Conservation (phyloP, 2,797 vertebrate genomes). For the Enteromius fasciolatus region DNA sequence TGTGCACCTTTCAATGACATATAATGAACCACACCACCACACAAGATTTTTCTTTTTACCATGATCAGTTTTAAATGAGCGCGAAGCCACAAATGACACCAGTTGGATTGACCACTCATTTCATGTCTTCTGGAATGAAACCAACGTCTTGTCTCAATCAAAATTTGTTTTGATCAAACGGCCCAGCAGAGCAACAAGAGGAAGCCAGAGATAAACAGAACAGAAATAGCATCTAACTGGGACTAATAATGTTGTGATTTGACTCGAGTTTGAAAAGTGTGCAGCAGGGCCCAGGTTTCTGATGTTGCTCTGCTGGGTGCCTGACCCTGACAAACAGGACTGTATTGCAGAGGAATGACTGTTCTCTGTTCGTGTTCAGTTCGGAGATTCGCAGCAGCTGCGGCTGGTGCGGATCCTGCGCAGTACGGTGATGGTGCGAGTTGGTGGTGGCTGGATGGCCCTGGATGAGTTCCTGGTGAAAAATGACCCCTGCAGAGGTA, state of each 20-base stretch:
- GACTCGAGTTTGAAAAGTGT: not conserved
- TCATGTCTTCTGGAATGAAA: conserved; percentile 72
- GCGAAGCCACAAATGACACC: conserved; percentile 56
- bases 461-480: conserved; percentile 98
- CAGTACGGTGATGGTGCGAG: conserved; percentile 98
- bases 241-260: not conserved
- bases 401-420: conserved; percentile 95
- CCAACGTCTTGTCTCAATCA: conserved; percentile 55
- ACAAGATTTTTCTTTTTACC: not conserved
- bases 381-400: conserved; percentile 97
- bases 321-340: conserved; percentile 18
- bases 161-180: conserved; percentile 45
- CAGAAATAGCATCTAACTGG: not conserved
- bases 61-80: conserved; percentile 9
- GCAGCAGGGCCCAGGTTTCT: conserved; percentile 64
- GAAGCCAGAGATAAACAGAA: conserved; percentile 59
- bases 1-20: conserved; percentile 7
- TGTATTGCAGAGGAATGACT: conserved; percentile 7
- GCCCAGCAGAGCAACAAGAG: conserved; percentile 68
- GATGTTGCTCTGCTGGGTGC: conserved; percentile 65
- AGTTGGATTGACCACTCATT: conserved; percentile 76
- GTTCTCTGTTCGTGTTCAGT: conserved; percentile 75
- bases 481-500: conserved; percentile 98
- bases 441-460: conserved; percentile 99
- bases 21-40: not conserved